phyloP scores from a whole-genome alignment of 2,797 vertebrate species.

The Pygocentrus nattereri region DNA sequence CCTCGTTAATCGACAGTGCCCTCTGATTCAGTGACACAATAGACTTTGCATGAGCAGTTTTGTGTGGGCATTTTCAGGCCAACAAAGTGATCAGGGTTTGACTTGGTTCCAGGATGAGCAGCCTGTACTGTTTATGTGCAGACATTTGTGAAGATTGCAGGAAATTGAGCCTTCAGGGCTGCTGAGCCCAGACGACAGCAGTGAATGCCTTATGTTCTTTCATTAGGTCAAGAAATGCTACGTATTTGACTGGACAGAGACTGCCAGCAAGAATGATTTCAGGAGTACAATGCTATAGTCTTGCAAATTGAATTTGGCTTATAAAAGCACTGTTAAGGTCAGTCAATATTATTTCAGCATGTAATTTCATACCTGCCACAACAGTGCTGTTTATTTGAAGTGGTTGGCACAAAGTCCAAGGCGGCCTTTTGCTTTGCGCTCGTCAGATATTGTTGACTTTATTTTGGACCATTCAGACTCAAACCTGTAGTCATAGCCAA shows the following conservation, averaged over 20 bases:
- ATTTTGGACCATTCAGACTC: neutral
- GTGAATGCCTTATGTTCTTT: conserved; percentile 2
- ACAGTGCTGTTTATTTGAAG: neutral
- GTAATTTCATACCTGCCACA: neutral
- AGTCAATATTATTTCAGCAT: neutral
- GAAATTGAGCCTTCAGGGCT: conserved; percentile 12
- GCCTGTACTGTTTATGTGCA: conserved; percentile 11
- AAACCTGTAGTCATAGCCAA: neutral
- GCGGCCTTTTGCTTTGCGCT: neutral
- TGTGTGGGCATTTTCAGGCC: neutral
- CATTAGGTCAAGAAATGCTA: neutral
- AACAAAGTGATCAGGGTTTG: conserved; percentile 14
- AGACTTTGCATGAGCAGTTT: conserved; percentile 4
- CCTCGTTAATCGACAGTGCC: conserved; percentile 15
- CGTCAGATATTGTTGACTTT: neutral
- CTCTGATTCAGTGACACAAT: conserved; percentile 10
- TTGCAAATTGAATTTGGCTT: neutral
- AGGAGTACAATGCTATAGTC: neutral
- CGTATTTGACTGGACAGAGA: neutral
- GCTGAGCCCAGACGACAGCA: conserved; percentile 9
- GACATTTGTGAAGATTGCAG: conserved; percentile 15
- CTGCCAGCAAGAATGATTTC: neutral
- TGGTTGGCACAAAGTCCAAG: neutral
- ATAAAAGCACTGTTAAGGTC: neutral
- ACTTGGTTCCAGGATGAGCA: conserved; percentile 21